phyloP scores from a whole-genome alignment of 2,797 vertebrate species.

The Enteromius trimaculatus region DNA sequence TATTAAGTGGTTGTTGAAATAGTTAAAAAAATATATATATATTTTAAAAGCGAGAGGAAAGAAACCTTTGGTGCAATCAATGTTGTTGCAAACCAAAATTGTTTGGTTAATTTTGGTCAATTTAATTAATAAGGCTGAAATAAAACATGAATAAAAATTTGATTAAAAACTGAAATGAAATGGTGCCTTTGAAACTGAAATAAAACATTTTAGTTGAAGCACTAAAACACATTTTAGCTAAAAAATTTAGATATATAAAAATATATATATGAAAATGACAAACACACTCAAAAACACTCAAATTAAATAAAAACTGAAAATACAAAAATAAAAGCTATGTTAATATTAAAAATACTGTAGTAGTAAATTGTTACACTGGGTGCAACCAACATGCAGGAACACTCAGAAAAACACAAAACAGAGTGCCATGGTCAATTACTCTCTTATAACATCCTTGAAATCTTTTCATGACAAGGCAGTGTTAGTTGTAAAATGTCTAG shows the following conservation, averaged over 20 bases:
- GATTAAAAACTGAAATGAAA: neutral
- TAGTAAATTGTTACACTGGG: neutral
- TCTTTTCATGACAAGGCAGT: neutral
- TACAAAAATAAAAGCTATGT: neutral
- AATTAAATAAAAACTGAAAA: neutral
- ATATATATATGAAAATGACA: no score
- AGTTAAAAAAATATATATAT: neutral
- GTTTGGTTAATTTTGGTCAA: neutral
- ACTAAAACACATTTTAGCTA: neutral
- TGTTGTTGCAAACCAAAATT: no score
- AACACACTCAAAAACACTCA: neutral
- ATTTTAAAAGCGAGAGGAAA: neutral
- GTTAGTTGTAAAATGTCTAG: neutral
- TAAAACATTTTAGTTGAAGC: neutral
- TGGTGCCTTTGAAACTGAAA: neutral
- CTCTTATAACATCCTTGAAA: neutral
- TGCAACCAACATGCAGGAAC: neutral
- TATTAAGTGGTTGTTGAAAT: neutral
- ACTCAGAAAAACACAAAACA: neutral
- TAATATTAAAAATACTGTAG: neutral
- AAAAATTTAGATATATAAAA: no score
- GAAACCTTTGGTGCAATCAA: neutral
- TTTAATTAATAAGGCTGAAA: neutral
- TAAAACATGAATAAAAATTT: neutral
- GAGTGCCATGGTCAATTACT: neutral